A percentile compares a stretch with the other conserved stretches of the same genome.
phyloP scores from a whole-genome alignment of 2,797 vertebrate genomes.

The Oreortyx pictus region DNA sequence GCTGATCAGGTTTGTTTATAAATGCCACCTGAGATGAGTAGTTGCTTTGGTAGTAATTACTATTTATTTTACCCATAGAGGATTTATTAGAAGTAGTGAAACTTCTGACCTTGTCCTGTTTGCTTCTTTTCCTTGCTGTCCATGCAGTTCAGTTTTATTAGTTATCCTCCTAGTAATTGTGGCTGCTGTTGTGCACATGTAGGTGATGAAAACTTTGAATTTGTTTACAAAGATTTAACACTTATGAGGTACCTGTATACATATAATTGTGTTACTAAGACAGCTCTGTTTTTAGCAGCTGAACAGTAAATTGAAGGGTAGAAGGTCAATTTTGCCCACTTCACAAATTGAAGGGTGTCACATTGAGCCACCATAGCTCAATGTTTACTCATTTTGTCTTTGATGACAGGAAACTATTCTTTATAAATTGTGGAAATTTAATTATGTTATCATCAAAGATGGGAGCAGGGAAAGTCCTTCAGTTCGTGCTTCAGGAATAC shows the following conservation, averaged over 20 bases:
- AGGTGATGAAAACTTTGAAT: neutral
- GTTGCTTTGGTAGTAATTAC: slow-evolving; percentile 46
- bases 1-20: slow-evolving; percentile 87
- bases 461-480: neutral
- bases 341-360: neutral
- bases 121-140: slow-evolving; percentile 16
- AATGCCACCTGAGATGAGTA: neutral
- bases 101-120: neutral
- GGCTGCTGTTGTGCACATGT: neutral
- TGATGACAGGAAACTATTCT: neutral
- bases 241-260: neutral
- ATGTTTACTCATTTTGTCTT: neutral
- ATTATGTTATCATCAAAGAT: neutral
- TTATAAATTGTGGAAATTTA: neutral
- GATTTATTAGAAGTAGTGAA: slow-evolving; percentile 28
- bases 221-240: rapidly evolving
- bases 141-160: neutral
- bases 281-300: neutral
- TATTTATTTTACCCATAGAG: neutral
- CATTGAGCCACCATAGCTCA: neutral
- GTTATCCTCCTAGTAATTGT: slow-evolving; percentile 1
- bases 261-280: neutral
- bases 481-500: neutral
- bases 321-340: neutral
- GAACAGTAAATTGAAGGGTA: neutral